Base-by-base conservation (phyloP, 1,140 invertebrate species). In the Anadara kagoshimensis region DNA sequence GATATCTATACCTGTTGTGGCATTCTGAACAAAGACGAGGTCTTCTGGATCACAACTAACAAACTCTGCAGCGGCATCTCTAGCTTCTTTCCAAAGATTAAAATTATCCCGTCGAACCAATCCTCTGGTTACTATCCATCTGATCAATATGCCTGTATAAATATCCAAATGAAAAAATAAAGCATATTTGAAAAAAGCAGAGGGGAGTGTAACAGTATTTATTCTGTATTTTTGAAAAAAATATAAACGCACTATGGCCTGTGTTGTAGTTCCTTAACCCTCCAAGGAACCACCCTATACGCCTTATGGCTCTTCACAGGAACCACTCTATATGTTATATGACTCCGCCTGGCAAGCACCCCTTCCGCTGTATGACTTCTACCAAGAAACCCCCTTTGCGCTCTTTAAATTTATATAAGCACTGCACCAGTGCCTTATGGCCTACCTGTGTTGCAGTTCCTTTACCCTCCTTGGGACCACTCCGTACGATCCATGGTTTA, bases 401-500 rank as follows among this genome's bases (percentile, higher is more conserved):
- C 41, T 41, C n/a, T n/a, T n/a, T n/a, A 36, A 14, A 43, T 36
- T 24, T 29, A 45, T 29, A 29, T 20, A 20, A 45, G 44, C 41
- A 18, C 14, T 16, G 18, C 16, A 45, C n/a, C 26, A 45, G 3
- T 56, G 36, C 20, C 7, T 43, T 14, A 12, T 47, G 11, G 12
- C 63, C 62, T 68, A 82, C 82, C 71, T 72, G 64, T 56, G 61
- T 44, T 78, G 75, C 14, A 74, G 24, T 36, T 82, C 76, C 22
- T 66, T 51, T 12, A 84, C 65, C 4, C 75, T 36, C 16, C 56
- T 51, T 18, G 83, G 83, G 10, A 84, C 79, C 7, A 64, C 73
- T 3, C 83, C 83, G 45, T 75, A 84, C 1, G 79, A 78, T 3
- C 80, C 80, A 59, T 84, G 79, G 53, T 84, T 84, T 14, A 84